Evolutionary conservation across 64 coral and sea anemone species (phyloP).

Genomic region (Montipora sp.): DNA sequence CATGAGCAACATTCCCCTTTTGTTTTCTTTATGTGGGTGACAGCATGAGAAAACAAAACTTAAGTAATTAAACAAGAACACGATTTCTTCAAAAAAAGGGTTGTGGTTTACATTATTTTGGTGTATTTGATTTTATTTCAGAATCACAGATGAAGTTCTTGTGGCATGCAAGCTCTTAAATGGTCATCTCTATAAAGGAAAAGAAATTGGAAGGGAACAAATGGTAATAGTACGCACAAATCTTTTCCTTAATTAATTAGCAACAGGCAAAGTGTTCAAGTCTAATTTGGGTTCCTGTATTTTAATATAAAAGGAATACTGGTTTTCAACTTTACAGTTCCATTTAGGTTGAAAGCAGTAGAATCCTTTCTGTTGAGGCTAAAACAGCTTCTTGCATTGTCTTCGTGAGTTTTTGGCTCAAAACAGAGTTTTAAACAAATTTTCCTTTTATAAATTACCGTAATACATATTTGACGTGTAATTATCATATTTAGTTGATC

Average conservation of each 20-base stretch:
- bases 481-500: too few relatives aligned
- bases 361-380: background rate
- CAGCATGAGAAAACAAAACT: too few relatives aligned
- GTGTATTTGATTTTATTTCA: constrained; percentile 14
- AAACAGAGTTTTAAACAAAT: too few relatives aligned
- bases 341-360: background rate
- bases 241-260: too few relatives aligned
- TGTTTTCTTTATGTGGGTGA: background rate
- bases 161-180: constrained; percentile 89
- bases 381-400: background rate
- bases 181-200: constrained; percentile 95
- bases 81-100: too few relatives aligned
- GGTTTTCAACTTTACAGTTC: background rate
- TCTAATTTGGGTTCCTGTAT: background rate
- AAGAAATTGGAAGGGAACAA: constrained; percentile 91
- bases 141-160: constrained; percentile 80
- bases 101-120: background rate
- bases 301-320: background rate
- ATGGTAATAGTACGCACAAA: constrained; percentile 54
- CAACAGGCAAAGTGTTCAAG: too few relatives aligned
- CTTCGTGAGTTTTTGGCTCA: too few relatives aligned
- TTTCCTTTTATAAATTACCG: too few relatives aligned
- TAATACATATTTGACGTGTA: too few relatives aligned
- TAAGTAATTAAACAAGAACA: too few relatives aligned
- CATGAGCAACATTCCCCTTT: background rate